Conservation (phyloP, 1,140 invertebrate species). For the Drosophila ficusphila region DNA sequence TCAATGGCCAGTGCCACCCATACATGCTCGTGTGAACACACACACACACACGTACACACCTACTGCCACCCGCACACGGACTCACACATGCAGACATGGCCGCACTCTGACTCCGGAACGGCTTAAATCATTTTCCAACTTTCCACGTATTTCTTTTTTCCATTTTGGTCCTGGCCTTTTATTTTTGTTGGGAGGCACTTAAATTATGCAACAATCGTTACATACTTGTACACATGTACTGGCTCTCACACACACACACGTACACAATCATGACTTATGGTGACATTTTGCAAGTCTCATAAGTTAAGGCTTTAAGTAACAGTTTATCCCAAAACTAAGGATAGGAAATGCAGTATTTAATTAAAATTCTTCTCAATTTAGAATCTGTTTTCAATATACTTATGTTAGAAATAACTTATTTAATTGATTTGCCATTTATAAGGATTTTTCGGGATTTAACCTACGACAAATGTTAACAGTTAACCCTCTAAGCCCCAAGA, state of each 20-base stretch:
- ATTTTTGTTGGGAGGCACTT: constrained; percentile 28
- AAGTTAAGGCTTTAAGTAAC: constrained; percentile 3
- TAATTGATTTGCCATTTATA: background rate
- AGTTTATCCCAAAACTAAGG: constrained; percentile 8
- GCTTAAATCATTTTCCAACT: constrained; percentile 54
- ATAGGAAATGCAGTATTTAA: constrained; percentile 38
- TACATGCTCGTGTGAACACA: background rate
- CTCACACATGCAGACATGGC: background rate
- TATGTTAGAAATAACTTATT: background rate
- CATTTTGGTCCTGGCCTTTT: background rate
- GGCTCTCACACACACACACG: background rate
- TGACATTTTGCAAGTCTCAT: constrained; percentile 1
- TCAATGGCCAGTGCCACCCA: constrained; percentile 40
- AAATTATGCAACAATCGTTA: constrained; percentile 50
- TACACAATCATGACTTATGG: constrained; percentile 21
- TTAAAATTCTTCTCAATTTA: constrained; percentile 24
- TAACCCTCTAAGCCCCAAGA: too few relatives aligned
- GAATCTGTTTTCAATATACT: background rate
- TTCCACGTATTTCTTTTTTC: constrained; percentile 3
- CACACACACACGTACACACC: background rate
- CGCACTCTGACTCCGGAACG: constrained; percentile 22
- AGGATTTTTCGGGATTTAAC: background rate
- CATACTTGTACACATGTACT: constrained; percentile 9
- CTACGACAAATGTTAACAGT: background rate
- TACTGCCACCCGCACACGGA: constrained; percentile 4